These are phyloP conservation scores for Macrobrachium rosenbergii DNA, from an alignment of 1,140 invertebrate species.

Conservation along the genomic window DNA sequence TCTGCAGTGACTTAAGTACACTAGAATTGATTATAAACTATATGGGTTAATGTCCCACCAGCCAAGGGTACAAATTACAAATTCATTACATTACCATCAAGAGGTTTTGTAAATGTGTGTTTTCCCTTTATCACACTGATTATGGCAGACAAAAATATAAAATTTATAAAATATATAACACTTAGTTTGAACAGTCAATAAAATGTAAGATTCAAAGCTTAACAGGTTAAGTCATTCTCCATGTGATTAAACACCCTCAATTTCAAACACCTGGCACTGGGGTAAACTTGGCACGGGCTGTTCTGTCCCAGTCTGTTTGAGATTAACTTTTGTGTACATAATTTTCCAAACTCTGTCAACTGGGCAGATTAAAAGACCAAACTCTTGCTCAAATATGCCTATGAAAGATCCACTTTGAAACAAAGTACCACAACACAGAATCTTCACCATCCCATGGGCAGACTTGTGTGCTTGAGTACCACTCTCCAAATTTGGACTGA, in stretches of 20 bases:
- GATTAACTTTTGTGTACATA: constrained; percentile 56
- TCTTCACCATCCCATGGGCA: constrained; percentile 36
- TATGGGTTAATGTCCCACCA: too few relatives aligned
- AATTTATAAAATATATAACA: too few relatives aligned
- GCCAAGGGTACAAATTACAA: too few relatives aligned
- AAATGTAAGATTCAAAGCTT: too few relatives aligned
- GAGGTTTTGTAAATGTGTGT: too few relatives aligned
- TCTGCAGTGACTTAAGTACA: too few relatives aligned
- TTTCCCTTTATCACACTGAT: too few relatives aligned
- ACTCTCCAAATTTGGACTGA: constrained; percentile 53
- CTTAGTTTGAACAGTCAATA: too few relatives aligned
- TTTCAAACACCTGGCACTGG: constrained; percentile 47
- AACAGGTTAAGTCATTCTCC: too few relatives aligned
- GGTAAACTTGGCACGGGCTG: constrained; percentile 35
- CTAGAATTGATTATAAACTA: too few relatives aligned
- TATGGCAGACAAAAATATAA: too few relatives aligned
- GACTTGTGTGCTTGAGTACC: constrained; percentile 38
- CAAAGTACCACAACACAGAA: constrained; percentile 53
- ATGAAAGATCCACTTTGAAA: constrained; percentile 42
- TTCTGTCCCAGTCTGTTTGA: constrained; percentile 26
- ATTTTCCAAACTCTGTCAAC: constrained; percentile 59
- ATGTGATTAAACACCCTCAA: constrained; percentile 3
- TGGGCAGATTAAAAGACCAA: constrained; percentile 54
- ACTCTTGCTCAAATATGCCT: constrained; percentile 62
- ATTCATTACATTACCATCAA: too few relatives aligned